Base-by-base conservation (phyloP, 1,140 invertebrate species). In the Bilobella aurantiaca region DNA sequence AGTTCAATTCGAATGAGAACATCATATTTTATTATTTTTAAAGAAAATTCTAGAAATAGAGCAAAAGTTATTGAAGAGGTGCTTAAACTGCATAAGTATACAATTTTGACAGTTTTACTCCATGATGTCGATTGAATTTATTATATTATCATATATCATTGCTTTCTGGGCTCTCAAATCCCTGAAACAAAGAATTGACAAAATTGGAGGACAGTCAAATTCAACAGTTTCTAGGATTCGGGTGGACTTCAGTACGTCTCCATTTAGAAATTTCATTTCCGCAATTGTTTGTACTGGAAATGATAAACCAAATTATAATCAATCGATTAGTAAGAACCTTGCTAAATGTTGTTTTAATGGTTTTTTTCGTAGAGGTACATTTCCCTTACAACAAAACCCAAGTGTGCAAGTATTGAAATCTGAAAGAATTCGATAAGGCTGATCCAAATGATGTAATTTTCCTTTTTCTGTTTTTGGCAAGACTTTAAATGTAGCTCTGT, bases 351-450 rank as follows among this genome's bases (percentile, higher is more conserved):
- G 34, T 53, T 53, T 5, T 14, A 5, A 53, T 53, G 14, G 53
- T 12, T 53, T 3, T 28, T 30, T 64, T 58, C 81, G 82, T 53
- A 18, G 23, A 53, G 12, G 14, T 53, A 53, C 5, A 53, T n/a
- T 42, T 42, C 37, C 37, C 49, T 83, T 78, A 87, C 86, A 76
- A 70, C 86, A 87, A 66, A 78, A 78, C 16, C 81, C 74, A 5
- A 84, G 78, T 66, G 86, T 84, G 73, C 86, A 87, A 1, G 85
- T 86, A 14, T 74, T 73, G 69, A 87, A 86, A 3, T 75, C 76
- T 0, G 86, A 87, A 68, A 78, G 75, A n/a, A 87, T 84, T 8
- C 79, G 71, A 76, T 77, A 81, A 71, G 78, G 57, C 56, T 72
- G 78, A 67, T 61, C 66, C 67, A 64, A 57, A n/a, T 56, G 47